Base-by-base conservation (phyloP, 2,888 invertebrate species). In the Drosophila melanosoma region DNA sequence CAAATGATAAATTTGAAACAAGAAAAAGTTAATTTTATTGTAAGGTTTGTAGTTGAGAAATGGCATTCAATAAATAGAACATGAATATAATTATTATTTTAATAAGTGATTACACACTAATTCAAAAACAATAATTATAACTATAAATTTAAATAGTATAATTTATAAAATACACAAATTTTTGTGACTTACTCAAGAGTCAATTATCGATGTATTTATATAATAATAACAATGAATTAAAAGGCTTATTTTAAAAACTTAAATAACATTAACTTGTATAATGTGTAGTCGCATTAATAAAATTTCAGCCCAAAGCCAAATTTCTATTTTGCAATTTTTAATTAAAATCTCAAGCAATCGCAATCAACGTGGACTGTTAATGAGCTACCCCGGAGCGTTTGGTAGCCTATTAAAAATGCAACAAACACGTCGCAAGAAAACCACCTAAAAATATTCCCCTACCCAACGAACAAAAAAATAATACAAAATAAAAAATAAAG, bases 321-420 rank as follows among this genome's bases (percentile, higher is more conserved):
- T n/a, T 33, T 36, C 35, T 58, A 17, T 56, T 59, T 36, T 1
- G 48, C 33, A 58, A 40, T 59, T 65, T 83, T 83, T 83, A 85
- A 83, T 84, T 79, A 87, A 87, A 85, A 73, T 71, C 69, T 45
- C 12, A 53, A 52, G 63, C 38, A 57, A 74, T 64, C 42, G 64
- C 68, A 69, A 73, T 71, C 69, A 72, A 59, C 51, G 64, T 63
- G 68, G 71, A 78, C 83, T 88, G 86, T 88, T 88, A 86, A 86
- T 86, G 84, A 88, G 86, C 84, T 86, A 49, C 56, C 64, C 69
- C 33, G 59, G 35, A 68, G 69, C 65, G 52, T 69, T 71, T 61
- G 71, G 87, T 70, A 85, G 83, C 82, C 83, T 82, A 88, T 87
- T 80, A 88, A 88, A 88, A 82, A 82, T 83, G 83, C 86, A 83